A percentile compares a stretch with the other conserved stretches of the same genome.
Conservation (phyloP, 2,797 vertebrate genomes). For the Sternarchorhynchus goeldii region DNA sequence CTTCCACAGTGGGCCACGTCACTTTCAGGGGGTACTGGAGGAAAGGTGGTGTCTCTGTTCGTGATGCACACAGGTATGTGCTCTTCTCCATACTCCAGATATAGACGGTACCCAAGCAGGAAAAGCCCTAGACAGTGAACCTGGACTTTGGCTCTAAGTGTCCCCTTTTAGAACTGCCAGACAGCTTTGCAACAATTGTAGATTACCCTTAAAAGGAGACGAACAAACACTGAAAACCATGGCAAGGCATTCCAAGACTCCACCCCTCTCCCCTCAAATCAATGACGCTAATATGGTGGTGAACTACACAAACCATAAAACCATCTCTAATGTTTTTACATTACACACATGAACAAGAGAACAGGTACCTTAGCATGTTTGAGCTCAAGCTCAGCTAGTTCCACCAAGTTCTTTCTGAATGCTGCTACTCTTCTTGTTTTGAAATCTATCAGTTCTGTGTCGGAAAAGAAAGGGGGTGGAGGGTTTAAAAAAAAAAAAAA, state of each 20-base stretch:
- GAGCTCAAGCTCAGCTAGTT: conserved; percentile 97
- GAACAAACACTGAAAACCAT: conserved; percentile 26
- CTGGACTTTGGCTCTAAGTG: conserved; percentile 79
- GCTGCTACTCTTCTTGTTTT: conserved; percentile 97
- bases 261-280: too few species aligned
- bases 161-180: conserved; percentile 92
- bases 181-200: conserved; percentile 96
- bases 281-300: not conserved
- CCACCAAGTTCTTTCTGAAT: conserved; percentile 98
- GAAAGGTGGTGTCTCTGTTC: conserved; percentile 67
- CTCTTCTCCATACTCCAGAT: conserved; percentile 70
- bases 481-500: not conserved
- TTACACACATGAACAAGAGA: not conserved
- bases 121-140: conserved; percentile 79
- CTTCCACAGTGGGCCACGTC: conserved; percentile 64
- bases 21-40: conserved; percentile 57
- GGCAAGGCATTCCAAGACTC: not conserved
- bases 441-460: conserved; percentile 92
- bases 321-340: not conserved
- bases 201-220: conserved; percentile 84
- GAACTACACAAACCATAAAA: not conserved
- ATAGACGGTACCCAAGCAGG: conserved; percentile 74
- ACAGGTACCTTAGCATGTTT: conserved; percentile 94
- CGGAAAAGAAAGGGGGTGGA: not conserved
- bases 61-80: conserved; percentile 68